Conservation (phyloP, 2,797 vertebrate species). For the Bucorvus abyssinicus region DNA sequence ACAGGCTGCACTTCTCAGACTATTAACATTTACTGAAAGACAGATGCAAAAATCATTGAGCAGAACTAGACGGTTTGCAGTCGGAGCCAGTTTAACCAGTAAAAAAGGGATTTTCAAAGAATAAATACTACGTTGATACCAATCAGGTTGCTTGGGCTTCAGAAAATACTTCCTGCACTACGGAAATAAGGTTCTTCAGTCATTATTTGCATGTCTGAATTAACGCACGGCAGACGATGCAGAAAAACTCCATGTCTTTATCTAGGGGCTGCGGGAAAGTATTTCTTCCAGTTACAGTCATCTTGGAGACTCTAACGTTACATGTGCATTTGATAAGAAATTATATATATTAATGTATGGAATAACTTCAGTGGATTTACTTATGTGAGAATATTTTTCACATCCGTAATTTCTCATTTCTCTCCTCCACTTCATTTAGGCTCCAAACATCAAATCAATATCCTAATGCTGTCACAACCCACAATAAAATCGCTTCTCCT, state of each 20-base stretch:
- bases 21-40: background rate
- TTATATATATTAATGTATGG: background rate
- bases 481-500: background rate
- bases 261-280: background rate
- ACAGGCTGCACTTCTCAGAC: background rate
- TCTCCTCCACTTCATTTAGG: background rate
- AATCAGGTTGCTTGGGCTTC: background rate
- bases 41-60: background rate
- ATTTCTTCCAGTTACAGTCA: background rate
- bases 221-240: background rate
- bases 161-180: background rate
- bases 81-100: background rate
- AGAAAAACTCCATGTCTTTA: background rate
- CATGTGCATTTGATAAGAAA: background rate
- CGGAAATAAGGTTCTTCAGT: background rate
- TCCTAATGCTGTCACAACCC: background rate
- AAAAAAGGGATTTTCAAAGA: background rate
- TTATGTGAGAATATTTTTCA: background rate
- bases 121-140: background rate
- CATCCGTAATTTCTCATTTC: background rate
- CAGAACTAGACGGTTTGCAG: background rate
- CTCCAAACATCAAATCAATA: background rate
- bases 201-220: conserved; percentile 44
- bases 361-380: background rate
- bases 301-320: background rate